phyloP scores from a whole-genome alignment of 2,888 invertebrate species.

The Luperina nickerlii region DNA sequence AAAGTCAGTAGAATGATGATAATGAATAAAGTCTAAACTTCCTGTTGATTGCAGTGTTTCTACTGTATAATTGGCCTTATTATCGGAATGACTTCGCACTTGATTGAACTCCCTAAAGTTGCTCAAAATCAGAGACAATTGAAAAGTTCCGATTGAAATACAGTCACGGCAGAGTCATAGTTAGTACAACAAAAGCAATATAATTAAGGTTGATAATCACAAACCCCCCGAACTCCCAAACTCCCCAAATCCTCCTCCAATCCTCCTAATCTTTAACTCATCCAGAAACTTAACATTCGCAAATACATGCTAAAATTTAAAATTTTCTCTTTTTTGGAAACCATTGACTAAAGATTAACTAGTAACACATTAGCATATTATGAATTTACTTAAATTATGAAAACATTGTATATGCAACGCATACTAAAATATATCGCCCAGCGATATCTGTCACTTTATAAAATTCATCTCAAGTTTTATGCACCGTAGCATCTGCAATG shows the following conservation, averaged over 20 bases:
- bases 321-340: background rate
- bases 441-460: background rate
- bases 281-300: background rate
- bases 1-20: background rate
- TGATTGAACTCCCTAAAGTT: conserved; percentile 7
- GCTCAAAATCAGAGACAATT: background rate
- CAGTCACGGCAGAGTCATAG: background rate
- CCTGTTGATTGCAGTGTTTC: background rate
- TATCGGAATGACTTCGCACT: background rate
- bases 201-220: too few species aligned
- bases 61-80: background rate
- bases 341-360: background rate
- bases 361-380: background rate
- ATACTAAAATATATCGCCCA: background rate
- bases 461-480: conserved; percentile 22
- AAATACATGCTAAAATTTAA: background rate
- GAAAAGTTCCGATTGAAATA: background rate
- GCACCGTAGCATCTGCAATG: background rate
- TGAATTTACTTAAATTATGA: background rate
- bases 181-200: background rate
- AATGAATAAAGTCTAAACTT: background rate
- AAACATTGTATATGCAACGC: background rate
- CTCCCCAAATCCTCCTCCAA: too few species aligned
- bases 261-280: background rate
- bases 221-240: too few species aligned